Base-by-base conservation (phyloP, 2,888 invertebrate species). In the Autographa pulchrina region DNA sequence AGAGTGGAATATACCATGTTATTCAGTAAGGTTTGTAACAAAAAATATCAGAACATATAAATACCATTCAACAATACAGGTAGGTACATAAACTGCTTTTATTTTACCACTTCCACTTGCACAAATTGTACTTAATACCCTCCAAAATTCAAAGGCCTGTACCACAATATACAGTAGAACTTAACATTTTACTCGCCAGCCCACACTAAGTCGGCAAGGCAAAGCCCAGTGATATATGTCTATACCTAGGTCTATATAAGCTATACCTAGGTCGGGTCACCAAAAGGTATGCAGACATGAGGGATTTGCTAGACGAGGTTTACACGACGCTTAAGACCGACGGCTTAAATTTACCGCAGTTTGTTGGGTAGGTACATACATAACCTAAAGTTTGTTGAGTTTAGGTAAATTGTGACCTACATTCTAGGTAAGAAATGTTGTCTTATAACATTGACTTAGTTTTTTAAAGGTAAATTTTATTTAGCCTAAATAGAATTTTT, bases 251-350 rank as follows among this genome's bases (percentile, higher is more conserved):
- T 56, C 54, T 25, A 25, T 25, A 25, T 25, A 25, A 2, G 25
- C 13, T 20, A 25, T 56, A 56, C 54, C 11, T 56, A 56, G 54
- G 4, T 56, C 25, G 54, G 54, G 54, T 56, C 25, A 56, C 54
- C 54, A 56, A 56, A 56, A 56, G 54, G 25, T 56, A 56, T 56
- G 54, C 54, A 56, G 25, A 56, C 54, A 25, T 56, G 54, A 56
- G 54, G 54, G 54, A 56, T 56, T 56, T 56, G 54, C 0, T 20
- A 56, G 54, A 25, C 54, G 54, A 54, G 54, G 54, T 54, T 54
- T 54, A 54, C 54, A 54, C 54, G 54, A 20, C 54, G 54, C 54
- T 56, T 56, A 56, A 56, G 25, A 56, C 54, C 54, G 54, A 25
- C 54, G 25, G 54, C 54, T 56, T 25, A 56, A 56, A 56, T 56